Conservation (phyloP, 2,113 vertebrate genomes). For the Hippocampus comes region DNA sequence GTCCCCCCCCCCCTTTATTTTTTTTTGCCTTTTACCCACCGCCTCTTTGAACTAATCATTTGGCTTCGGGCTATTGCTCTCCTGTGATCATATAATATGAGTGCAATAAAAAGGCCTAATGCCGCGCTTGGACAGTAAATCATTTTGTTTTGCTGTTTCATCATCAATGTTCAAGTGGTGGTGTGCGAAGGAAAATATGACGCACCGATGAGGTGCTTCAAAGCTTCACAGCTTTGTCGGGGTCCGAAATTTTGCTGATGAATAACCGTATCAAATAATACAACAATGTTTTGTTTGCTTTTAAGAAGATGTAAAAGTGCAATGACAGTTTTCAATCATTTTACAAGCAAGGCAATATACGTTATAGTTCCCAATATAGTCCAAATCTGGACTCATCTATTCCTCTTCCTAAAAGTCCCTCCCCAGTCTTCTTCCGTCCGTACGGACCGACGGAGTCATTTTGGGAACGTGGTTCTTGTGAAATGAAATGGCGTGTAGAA, state of each 20-base stretch:
- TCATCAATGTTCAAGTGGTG: constrained; percentile 27
- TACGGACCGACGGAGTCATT: constrained; percentile 58
- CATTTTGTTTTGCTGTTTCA: constrained; percentile 38
- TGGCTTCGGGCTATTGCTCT: constrained; percentile 46
- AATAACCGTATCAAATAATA: background rate
- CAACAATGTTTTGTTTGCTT: background rate
- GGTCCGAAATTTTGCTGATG: background rate
- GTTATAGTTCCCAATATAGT: constrained; percentile 67
- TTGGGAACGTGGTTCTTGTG: constrained; percentile 62
- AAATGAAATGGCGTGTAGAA: constrained; percentile 46
- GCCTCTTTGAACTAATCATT: constrained; percentile 50
- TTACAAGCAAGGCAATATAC: constrained; percentile 75
- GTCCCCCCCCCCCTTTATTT: background rate
- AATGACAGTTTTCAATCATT: constrained; percentile 68
- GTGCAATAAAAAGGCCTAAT: constrained; percentile 43
- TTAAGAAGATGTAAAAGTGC: constrained; percentile 40
- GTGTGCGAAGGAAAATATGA: constrained; percentile 20
- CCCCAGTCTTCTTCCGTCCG: background rate
- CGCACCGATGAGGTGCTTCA: constrained; percentile 13
- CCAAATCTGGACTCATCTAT: constrained; percentile 51
- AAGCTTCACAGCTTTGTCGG: constrained; percentile 13
- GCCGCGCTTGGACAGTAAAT: constrained; percentile 23
- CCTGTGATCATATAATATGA: constrained; percentile 45
- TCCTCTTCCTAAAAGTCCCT: background rate
- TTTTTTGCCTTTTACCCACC: constrained; percentile 16